A percentile compares a stretch with the other conserved stretches of the same genome.
Conservation (phyloP, 92 coral and sea anemone genomes). For the Zoanthus solanderi region DNA sequence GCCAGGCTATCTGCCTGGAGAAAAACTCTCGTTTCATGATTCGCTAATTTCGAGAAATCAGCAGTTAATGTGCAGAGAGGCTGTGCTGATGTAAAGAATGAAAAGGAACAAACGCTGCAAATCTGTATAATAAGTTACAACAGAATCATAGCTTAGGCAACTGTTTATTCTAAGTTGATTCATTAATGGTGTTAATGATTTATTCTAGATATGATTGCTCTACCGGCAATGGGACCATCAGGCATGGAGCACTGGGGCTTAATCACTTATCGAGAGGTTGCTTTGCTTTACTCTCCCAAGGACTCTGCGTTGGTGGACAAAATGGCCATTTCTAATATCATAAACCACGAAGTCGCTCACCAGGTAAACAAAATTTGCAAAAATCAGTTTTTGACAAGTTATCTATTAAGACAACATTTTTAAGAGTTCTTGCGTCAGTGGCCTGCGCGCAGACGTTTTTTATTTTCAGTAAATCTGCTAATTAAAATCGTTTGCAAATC, state of each 20-base stretch:
- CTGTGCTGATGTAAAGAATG: too few species aligned
- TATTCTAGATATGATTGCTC: constrained; percentile 76
- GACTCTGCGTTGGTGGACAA: constrained; percentile 66
- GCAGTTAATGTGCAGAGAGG: too few species aligned
- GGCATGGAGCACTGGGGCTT: constrained; percentile 99
- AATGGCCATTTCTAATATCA: constrained; percentile 59
- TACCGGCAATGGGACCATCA: constrained; percentile 83
- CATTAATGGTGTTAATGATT: background rate
- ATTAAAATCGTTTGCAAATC: too few species aligned
- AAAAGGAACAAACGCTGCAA: too few species aligned
- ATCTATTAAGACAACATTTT: too few species aligned
- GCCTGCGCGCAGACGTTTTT: too few species aligned
- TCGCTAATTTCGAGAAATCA: too few species aligned
- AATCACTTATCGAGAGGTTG: constrained; percentile 79
- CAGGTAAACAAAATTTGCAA: constrained; percentile 58
- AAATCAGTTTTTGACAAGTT: too few species aligned
- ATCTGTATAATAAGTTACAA: background rate
- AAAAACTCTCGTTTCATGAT: too few species aligned
- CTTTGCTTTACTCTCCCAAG: constrained; percentile 63
- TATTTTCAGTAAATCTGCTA: too few species aligned
- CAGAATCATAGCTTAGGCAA: background rate
- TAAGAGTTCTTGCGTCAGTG: too few species aligned
- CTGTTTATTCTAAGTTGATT: background rate
- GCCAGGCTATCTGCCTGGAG: too few species aligned
- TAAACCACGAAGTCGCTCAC: constrained; percentile 92